Conservation (phyloP, 2,113 vertebrate species). For the Nothoprocta perdicaria region DNA sequence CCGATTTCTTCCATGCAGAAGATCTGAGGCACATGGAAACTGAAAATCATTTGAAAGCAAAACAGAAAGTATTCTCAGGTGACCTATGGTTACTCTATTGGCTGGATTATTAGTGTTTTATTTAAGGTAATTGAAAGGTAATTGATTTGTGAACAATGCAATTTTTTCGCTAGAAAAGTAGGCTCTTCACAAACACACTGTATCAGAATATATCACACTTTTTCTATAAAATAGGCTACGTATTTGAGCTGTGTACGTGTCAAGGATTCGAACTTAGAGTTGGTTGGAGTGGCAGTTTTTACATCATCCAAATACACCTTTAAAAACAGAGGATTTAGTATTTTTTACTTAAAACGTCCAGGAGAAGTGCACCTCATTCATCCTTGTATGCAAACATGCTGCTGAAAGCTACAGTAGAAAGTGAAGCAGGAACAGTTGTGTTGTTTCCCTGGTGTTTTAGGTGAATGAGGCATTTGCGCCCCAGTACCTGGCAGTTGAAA, state of each 20-base stretch:
- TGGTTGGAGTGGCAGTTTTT: neutral
- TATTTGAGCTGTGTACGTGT: neutral
- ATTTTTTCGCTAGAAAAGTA: neutral
- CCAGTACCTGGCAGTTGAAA: constrained; percentile 91
- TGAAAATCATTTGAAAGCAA: neutral
- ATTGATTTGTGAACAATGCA: neutral
- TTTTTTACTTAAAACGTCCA: neutral
- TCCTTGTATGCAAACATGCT: fast-evolving
- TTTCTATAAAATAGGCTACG: neutral
- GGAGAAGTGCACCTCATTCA: neutral
- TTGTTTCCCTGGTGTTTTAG: constrained; percentile 65
- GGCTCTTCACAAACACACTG: neutral
- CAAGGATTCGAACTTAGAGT: neutral
- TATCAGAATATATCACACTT: neutral
- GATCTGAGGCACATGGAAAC: neutral
- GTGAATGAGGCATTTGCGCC: constrained; percentile 97
- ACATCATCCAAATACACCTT: neutral
- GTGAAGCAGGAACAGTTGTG: fast-evolving
- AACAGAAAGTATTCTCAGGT: neutral
- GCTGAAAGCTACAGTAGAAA: neutral
- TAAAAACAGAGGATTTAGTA: neutral
- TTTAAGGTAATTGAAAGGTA: neutral
- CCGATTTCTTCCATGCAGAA: neutral
- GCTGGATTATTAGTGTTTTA: neutral
- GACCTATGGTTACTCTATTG: fast-evolving